Evolutionary conservation across 1,140 invertebrate species (phyloP).

Genomic region (Nasonia vitripennis): DNA sequence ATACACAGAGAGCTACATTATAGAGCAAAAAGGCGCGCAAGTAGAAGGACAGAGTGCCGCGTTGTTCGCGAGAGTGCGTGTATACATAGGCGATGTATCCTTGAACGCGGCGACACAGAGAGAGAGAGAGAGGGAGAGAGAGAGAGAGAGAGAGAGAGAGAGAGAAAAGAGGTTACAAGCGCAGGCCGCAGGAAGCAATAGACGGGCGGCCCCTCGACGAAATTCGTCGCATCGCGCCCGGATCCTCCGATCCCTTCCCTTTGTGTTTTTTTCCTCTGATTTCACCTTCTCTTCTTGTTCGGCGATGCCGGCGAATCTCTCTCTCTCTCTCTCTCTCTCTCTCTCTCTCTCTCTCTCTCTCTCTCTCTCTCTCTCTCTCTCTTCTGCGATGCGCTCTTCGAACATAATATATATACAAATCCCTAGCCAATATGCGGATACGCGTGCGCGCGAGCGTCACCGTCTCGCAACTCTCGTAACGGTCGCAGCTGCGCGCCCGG

Average conservation of each 20-base stretch:
- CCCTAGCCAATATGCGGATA: not conserved
- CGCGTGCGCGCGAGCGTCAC: slow-evolving; percentile 63
- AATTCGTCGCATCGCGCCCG: slow-evolving; percentile 60
- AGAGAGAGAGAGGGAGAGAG: slow-evolving; percentile 36
- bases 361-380: not conserved
- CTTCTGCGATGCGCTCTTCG: slow-evolving; percentile 64
- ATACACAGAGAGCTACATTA: not conserved
- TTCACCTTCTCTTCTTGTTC: slow-evolving; percentile 65
- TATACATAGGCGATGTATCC: slow-evolving; percentile 27
- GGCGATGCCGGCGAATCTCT: slow-evolving; percentile 49
- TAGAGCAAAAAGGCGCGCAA: not conserved
- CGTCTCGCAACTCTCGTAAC: slow-evolving; percentile 62
- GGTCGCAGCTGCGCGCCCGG: slow-evolving; percentile 54
- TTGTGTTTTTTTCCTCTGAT: slow-evolving; percentile 65
- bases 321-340: not conserved
- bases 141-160: slow-evolving; percentile 8
- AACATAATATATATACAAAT: slow-evolving; percentile 63
- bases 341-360: not conserved
- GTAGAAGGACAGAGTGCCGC: not conserved
- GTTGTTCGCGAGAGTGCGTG: not conserved
- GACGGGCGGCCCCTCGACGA: slow-evolving; percentile 26
- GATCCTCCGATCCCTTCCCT: slow-evolving; percentile 70
- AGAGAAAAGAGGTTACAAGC: slow-evolving; percentile 25
- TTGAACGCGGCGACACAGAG: slow-evolving; percentile 45
- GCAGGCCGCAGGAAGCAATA: too few relatives aligned